Evolutionary conservation across 37 sponge, comb jelly and placozoan species (phyloP).

Genomic region (Chondrilla cf. caribensis): DNA sequence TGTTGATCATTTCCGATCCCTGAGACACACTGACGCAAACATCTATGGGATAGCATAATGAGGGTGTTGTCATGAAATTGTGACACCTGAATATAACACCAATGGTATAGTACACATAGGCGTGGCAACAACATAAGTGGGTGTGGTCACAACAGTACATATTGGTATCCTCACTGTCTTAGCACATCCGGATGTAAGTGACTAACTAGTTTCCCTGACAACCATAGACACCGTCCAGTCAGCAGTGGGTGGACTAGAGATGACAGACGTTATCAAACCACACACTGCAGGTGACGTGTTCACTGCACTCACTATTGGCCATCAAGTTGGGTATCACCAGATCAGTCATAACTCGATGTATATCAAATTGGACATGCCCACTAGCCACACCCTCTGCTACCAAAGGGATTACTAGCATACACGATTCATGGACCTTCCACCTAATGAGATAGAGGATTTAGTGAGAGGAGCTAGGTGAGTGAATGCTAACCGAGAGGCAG

Average conservation of each 20-base stretch:
- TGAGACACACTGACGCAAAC: constrained; percentile 29
- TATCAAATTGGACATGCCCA: constrained; percentile 26
- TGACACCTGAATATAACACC: too few species aligned
- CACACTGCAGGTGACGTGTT: too few species aligned
- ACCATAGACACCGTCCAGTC: constrained; percentile 61
- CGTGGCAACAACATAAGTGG: not conserved
- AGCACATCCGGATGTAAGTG: constrained; percentile 35
- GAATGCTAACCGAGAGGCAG: not conserved
- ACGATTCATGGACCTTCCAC: constrained; percentile 63
- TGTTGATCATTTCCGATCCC: constrained; percentile 49
- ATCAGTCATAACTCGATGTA: constrained; percentile 25
- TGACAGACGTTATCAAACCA: not conserved
- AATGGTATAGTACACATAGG: not conserved
- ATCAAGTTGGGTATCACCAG: constrained; percentile 41
- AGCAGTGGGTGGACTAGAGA: constrained; percentile 45
- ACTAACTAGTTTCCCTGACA: constrained; percentile 54
- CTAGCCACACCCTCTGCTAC: constrained; percentile 26
- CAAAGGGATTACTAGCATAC: constrained; percentile 37
- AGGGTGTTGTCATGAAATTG: too few species aligned
- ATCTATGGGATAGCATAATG: constrained; percentile 14
- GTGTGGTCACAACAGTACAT: not conserved
- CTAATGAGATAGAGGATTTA: constrained; percentile 20
- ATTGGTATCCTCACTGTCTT: constrained; percentile 9
- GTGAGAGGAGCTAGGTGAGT: not conserved
- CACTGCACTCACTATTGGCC: not conserved